Base-by-base conservation (phyloP, 2,888 invertebrate species). In the Sialis fuliginosa region DNA sequence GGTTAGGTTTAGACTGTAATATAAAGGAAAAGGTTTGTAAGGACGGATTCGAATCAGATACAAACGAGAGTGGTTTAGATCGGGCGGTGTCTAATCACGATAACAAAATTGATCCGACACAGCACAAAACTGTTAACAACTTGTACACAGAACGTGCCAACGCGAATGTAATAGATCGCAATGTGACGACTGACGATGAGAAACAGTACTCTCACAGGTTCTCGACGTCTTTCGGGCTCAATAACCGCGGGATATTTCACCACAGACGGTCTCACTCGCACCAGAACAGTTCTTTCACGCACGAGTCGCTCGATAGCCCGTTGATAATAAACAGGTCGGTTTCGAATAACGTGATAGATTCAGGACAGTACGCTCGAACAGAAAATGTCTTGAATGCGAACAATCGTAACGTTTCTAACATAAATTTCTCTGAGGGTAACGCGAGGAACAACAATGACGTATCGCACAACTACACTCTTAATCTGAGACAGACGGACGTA, bases 401-500 rank as follows among this genome's bases (percentile, higher is more conserved):
- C 31, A 34, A 45, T 32, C 13, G 34, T n/a, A 45, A 34, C 31
- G 39, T 45, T 9, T 34, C 22, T 10, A 34, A 45, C 39, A 32
- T 33, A 32, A 45, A 39, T 39, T 37, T 30, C 7, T 5, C 12
- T 13, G 12, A 30, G 44, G 34, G 6, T 42, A 51, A 52, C 33
- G 12, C 33, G 44, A 39, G 6, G 45, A 51, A 52, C 33, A 49
- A 49, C 6, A 47, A 48, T 37, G 45, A 48, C 43, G 53, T 51
- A 32, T 22, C 48, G 9, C 51, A n/a, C n/a, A n/a, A n/a, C 22
- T 22, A 22, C 4, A 22, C 22, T 22, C 22, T 22, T 22, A 22
- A 22, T 22, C 22, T 22, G 22, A 22, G n/a, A 7, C 31, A 32
- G 33, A 33, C 22, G 33, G 37, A 6, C 37, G 37, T 6, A 49